Conservation (phyloP, 2,113 vertebrate genomes). For the Phyllopteryx taeniolatus region DNA sequence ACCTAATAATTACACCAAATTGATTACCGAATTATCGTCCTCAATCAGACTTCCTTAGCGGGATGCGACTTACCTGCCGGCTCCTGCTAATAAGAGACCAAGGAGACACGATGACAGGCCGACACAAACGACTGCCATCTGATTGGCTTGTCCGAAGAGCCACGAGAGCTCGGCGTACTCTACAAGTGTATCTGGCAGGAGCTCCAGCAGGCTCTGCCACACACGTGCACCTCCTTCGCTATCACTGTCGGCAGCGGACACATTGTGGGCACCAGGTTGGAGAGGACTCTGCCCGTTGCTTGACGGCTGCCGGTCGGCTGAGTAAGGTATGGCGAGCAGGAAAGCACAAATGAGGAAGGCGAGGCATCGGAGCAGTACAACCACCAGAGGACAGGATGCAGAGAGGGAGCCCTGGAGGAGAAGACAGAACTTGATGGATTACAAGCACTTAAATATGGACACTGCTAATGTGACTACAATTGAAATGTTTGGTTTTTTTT, state of each 20-base stretch:
- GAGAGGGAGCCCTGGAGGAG: conserved; percentile 74
- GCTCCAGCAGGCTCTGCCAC: conserved; percentile 75
- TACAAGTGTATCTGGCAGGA: conserved; percentile 72
- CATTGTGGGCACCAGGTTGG: conserved; percentile 39
- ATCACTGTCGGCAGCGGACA: conserved; percentile 30
- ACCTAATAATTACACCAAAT: conserved; percentile 61
- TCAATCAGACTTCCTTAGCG: background rate
- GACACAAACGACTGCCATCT: conserved; percentile 75
- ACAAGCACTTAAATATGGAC: background rate
- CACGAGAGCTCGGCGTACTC: conserved; percentile 71
- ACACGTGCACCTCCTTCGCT: conserved; percentile 12
- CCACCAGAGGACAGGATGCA: conserved; percentile 74
- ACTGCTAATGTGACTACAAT: too few species aligned
- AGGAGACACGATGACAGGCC: conserved; percentile 86
- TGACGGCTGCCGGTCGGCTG: conserved; percentile 39
- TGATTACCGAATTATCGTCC: background rate
- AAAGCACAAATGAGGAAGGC: conserved; percentile 84
- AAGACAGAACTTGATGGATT: conserved; percentile 1
- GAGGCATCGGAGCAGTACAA: conserved; percentile 82
- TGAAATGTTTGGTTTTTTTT: too few species aligned
- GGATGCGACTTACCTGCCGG: conserved; percentile 73
- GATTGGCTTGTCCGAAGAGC: conserved; percentile 82
- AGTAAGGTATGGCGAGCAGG: conserved; percentile 71
- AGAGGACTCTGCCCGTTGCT: conserved; percentile 31
- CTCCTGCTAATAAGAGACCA: conserved; percentile 84